Base-by-base conservation (phyloP, 1,140 invertebrate species). In the Scaptomyza pallida region DNA sequence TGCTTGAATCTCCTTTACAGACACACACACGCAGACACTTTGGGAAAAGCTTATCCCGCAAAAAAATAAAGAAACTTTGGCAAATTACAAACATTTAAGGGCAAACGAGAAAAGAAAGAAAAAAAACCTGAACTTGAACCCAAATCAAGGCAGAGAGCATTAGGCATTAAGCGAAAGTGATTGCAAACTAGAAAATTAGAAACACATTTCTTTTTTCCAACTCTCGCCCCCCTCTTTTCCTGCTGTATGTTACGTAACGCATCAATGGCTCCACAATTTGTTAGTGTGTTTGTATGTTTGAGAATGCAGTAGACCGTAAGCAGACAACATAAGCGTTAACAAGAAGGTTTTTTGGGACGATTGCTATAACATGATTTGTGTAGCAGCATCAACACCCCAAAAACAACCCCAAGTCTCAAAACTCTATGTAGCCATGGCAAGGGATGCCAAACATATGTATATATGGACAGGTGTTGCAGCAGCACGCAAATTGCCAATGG, bases 231-330 rank as follows among this genome's bases (percentile, higher is more conserved):
- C n/a, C n/a, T n/a, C n/a, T n/a, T n/a, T n/a, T n/a, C 0, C 3
- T 40, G 15, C 9, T 2, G 33, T n/a, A 12, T 52, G 37, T 60
- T 60, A 30, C 21, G 44, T 16, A 19, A 54, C 67, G 57, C 50
- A 48, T 47, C 57, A 45, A 44, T 51, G 59, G 40, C 15, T 37
- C 19, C 37, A 55, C 56, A 63, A 70, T 60, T 51, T 63, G 12
- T 52, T 4, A 54, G 35, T 47, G 44, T 30, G 6, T 33, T 12
- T 54, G 19, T 16, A 23, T 75, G 72, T 88, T 63, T 62, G 41
- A 78, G 74, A 89, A 72, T 88, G 81, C 86, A 89, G 72, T 75
- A 86, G 86, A 89, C 86, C 86, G 86, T 89, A 89, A 89, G 86
- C 33, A 89, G 86, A 89, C 86, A 86, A 88, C 82, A 85, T 86